Conservation (phyloP, 2,797 vertebrate species). For the Poecilia wingei region DNA sequence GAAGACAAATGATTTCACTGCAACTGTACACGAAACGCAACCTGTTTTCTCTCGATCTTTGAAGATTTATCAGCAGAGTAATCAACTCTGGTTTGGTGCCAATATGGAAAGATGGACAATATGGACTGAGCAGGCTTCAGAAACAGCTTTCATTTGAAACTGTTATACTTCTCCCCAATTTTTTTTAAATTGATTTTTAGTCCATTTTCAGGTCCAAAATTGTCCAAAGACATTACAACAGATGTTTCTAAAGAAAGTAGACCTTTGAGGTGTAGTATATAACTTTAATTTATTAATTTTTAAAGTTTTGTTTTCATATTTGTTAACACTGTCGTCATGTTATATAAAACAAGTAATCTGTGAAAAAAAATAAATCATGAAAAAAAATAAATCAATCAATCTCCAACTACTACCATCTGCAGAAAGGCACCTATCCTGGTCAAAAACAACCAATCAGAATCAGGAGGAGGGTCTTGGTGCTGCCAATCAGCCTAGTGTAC, state of each 20-base stretch:
- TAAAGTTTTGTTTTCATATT: too few relatives aligned
- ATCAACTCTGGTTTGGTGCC: constrained; percentile 18
- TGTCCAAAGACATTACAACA: neutral
- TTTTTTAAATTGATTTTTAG: neutral
- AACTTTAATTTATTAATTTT: too few relatives aligned
- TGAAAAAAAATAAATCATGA: too few relatives aligned
- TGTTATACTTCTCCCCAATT: too few relatives aligned
- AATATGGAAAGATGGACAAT: constrained; percentile 39
- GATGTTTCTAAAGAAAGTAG: neutral
- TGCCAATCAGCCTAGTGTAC: too few relatives aligned
- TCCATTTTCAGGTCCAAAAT: neutral
- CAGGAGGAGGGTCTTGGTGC: too few relatives aligned
- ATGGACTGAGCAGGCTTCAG: constrained; percentile 13
- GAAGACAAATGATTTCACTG: constrained; percentile 44
- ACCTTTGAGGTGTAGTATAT: neutral
- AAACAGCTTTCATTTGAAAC: neutral
- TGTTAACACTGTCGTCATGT: too few relatives aligned
- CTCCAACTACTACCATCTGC: too few relatives aligned
- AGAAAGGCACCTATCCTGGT: too few relatives aligned
- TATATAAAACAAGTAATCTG: too few relatives aligned
- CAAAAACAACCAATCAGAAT: too few relatives aligned
- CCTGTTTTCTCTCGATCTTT: constrained; percentile 41
- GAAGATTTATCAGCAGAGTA: constrained; percentile 39
- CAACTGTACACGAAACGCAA: constrained; percentile 24
- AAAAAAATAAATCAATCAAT: too few relatives aligned